Base-by-base conservation (phyloP, 2,113 vertebrate genomes). In the Menidia beryllina region DNA sequence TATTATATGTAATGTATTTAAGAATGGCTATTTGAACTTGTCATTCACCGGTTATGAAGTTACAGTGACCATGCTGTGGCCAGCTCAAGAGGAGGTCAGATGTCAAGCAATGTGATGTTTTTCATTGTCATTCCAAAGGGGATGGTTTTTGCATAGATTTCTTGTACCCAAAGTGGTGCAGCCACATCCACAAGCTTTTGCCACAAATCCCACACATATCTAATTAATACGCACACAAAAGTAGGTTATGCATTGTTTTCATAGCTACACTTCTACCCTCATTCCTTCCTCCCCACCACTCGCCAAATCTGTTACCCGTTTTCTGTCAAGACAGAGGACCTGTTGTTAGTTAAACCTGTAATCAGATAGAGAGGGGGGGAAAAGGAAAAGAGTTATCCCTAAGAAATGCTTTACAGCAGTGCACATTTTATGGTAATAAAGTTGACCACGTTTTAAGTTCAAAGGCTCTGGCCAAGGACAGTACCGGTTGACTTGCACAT, bases 171-270 rank as follows among this genome's bases (percentile, higher is more conserved):
- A 59, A 61, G 73, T 58, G 2, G 41, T 30, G 55, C 63, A 19
- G 73, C 75, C 80, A 72, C 72, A 15, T 77, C 79, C 66, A 58
- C 36, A 1, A 6, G 11, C 11, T 3, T 72, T 48, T 57, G 43
- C 8, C 49, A 45, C 64, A 5, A 62, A 21, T 65, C 69, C 81
- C 82, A 85, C 77, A 84, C 83, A 61, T 63, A 72, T 62, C 62
- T 85, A 89, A 90, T 91, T 72, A n/a, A 73, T 58, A 71, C 71
- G 68, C 77, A 54, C 47, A 62, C 38, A 61, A 79, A 91, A 91
- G 64, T 90, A 88, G 90, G 89, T 82, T 89, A 89, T 54, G 81
- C 49, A 86, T 91, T 91, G 86, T 88, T 77, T 83, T 76, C 52
- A 63, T 49, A 48, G 38, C 60, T 39, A 36, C 43, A 34, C 60